Percentiles rank a stretch among this genome's conserved stretches.
Conservation (phyloP, 1,140 invertebrate species). For the Zaprionus tsacasi region DNA sequence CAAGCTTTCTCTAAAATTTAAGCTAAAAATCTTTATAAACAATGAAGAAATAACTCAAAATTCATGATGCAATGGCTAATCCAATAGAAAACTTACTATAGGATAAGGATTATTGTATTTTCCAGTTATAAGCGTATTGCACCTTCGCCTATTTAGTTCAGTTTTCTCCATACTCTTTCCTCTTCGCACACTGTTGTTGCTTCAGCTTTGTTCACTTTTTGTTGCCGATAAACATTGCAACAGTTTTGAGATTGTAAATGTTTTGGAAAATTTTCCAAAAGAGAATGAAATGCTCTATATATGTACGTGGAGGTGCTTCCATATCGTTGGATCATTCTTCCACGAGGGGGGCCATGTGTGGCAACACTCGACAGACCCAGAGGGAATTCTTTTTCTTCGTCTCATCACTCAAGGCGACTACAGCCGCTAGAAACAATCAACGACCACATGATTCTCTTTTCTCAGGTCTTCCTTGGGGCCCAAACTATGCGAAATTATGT, state of each 20-base stretch:
- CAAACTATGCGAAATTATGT: constrained; percentile 64
- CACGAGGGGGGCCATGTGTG: constrained; percentile 63
- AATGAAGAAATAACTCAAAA: no score
- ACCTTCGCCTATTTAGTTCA: neutral
- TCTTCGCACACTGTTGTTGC: neutral
- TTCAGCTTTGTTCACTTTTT: constrained; percentile 1
- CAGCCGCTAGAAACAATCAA: constrained; percentile 78
- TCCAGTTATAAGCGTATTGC: neutral
- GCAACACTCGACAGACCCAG: constrained; percentile 16
- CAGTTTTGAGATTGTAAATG: constrained; percentile 62
- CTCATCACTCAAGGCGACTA: constrained; percentile 72
- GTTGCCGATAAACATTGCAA: constrained; percentile 56
- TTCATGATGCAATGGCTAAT: no score
- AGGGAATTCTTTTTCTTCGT: constrained; percentile 11
- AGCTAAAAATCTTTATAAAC: no score
- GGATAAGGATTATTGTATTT: no score
- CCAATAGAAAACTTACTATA: no score
- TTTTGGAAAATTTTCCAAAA: constrained; percentile 60
- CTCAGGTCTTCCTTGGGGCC: constrained; percentile 34
- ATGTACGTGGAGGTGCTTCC: constrained; percentile 20
- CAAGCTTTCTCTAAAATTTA: no score
- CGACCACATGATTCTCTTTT: constrained; percentile 50
- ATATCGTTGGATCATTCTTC: constrained; percentile 4
- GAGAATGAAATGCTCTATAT: constrained; percentile 53
- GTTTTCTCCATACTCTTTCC: neutral